These are phyloP conservation scores for Arrhopalites spinosus DNA, from an alignment of 2,888 invertebrate species.

Conservation along the genomic window DNA sequence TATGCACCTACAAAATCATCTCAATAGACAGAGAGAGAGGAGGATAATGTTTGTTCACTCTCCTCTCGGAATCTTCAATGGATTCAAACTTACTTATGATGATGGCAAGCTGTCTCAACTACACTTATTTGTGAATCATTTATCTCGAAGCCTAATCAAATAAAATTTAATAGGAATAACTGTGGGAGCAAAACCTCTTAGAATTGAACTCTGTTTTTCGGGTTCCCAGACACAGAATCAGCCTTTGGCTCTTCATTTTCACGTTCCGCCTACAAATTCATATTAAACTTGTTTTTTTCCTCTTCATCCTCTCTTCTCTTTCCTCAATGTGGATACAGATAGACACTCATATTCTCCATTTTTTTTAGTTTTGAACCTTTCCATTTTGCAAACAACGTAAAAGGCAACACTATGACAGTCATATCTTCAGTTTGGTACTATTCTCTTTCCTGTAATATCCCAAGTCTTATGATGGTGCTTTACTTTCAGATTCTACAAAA, in stretches of 20 bases:
- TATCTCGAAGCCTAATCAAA: conserved; percentile 35
- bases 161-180: conserved; percentile 35
- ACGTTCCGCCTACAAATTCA: conserved; percentile 27
- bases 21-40: neutral
- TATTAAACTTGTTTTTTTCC: conserved; percentile 9
- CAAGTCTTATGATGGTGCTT: too few relatives aligned
- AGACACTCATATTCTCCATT: too few relatives aligned
- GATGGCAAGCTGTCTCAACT: conserved; percentile 30
- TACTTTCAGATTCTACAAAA: too few relatives aligned
- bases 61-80: conserved; percentile 29
- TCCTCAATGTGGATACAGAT: too few relatives aligned
- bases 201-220: neutral
- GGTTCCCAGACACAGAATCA: neutral
- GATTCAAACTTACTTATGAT: conserved; percentile 30
- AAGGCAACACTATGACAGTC: neutral
- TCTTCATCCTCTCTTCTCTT: conserved; percentile 4
- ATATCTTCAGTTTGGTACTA: neutral
- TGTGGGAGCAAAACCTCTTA: neutral
- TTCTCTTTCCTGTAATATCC: neutral
- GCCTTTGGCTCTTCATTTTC: conserved; percentile 23
- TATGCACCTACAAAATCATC: neutral
- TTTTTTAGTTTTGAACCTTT: neutral
- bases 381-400: neutral
- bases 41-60: conserved; percentile 23
- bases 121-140: conserved; percentile 32